Percentiles rank a stretch among this genome's conserved stretches.
These are phyloP conservation scores for Hafferia zeledoni DNA, from an alignment of 2,797 vertebrate species.

Conservation along the genomic window DNA sequence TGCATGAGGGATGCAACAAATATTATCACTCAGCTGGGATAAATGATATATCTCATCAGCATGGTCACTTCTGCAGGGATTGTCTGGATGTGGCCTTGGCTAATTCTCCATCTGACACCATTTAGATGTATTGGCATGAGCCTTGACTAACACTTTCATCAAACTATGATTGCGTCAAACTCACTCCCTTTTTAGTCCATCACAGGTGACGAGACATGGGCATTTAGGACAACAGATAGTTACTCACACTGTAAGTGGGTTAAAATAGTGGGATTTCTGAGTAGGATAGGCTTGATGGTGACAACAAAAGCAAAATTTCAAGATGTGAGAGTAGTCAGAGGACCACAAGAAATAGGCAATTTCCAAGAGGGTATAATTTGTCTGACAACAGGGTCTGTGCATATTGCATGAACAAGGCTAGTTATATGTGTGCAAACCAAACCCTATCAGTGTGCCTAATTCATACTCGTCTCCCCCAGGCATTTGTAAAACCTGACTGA, in stretches of 20 bases:
- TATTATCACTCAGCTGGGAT: background rate
- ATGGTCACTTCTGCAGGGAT: background rate
- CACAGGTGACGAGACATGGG: background rate
- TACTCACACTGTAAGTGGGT: background rate
- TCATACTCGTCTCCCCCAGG: background rate
- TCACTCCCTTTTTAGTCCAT: background rate
- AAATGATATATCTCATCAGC: background rate
- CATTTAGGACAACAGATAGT: background rate
- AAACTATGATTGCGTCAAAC: background rate
- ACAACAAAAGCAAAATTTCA: background rate
- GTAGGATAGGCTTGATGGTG: rapidly evolving
- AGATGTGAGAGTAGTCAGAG: background rate
- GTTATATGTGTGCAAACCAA: background rate
- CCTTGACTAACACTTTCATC: background rate
- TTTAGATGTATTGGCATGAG: background rate
- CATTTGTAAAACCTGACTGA: background rate
- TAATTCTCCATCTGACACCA: background rate
- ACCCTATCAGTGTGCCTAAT: background rate
- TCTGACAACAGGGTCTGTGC: background rate
- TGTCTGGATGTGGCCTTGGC: background rate
- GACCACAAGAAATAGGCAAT: background rate
- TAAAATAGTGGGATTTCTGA: background rate
- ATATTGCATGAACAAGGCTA: background rate
- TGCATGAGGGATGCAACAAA: background rate
- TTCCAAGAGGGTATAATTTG: background rate